phyloP scores from a whole-genome alignment of 23 tunicate species.

The Ascidia mentula region DNA sequence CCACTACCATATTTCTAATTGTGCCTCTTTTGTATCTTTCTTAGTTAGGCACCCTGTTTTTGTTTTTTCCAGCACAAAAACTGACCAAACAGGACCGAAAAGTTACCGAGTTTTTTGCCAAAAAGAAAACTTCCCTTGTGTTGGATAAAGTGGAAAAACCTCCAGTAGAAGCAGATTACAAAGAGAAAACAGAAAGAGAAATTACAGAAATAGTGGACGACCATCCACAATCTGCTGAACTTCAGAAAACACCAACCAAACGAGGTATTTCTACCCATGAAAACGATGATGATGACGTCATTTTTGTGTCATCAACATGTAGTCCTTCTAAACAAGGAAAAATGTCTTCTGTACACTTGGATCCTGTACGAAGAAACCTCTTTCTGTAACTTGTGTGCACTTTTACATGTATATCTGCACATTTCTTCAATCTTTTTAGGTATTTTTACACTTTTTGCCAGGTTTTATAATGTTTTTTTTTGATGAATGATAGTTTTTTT shows the following conservation, averaged over 20 bases:
- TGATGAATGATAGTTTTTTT: too few relatives aligned
- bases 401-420: too few relatives aligned
- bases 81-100: neutral
- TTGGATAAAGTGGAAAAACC: neutral
- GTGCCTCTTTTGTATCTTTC: too few relatives aligned
- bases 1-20: too few relatives aligned
- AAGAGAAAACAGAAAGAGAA: neutral
- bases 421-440: too few relatives aligned
- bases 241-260: neutral
- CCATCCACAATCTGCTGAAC: neutral
- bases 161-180: neutral
- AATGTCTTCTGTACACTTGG: neutral
- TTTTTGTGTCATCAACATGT: neutral
- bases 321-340: neutral
- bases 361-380: neutral
- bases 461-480: too few relatives aligned
- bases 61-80: too few relatives aligned
- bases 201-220: neutral
- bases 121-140: neutral
- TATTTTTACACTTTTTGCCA: too few relatives aligned
- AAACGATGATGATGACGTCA: neutral
- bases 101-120: slow-evolving; percentile 8
- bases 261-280: neutral
- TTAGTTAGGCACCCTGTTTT: too few relatives aligned
- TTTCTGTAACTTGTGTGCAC: neutral